Evolutionary conservation across 2,113 vertebrate species (phyloP), one percentile per base, ranked within the genome.

Genomic region (Callospermophilus lateralis): DNA sequence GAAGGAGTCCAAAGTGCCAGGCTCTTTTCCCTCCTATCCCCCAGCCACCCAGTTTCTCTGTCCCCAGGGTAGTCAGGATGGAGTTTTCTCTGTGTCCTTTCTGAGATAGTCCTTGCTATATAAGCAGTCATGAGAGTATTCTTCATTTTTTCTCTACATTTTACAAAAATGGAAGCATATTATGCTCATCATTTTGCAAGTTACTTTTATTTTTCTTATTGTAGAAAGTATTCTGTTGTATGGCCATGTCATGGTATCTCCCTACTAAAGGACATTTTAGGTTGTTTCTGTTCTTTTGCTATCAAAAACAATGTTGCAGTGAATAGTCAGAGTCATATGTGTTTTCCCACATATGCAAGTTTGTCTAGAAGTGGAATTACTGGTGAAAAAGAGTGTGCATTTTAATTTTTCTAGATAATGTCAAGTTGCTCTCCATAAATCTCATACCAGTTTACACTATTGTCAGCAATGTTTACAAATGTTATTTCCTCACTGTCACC

Each of bases 281-380:
- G 48, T 63, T 1, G 8, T 26, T 70, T n/a, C 68, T 63, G 28
- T 4, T 87, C 51, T 42, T 84, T 55, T 1, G 51, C 92, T 72
- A 2, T 45, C 39, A 45, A 19, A 32, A 16, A 30, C 48, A 30
- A 8, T 24, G 61, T 51, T 45, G 16, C 17, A 15, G 3, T 6
- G 13, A 32, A 8, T 32, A 22, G 6, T 5, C 32, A n/a, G 3
- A 22, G 58, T 61, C 67, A 0, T 0, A 3, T 4, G 4, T 15
- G 6, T 67, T 76, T 61, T 5, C 30, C 32, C 30, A 1, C 4
- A 0, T n/a, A 5, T 68, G 37, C 28, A 7, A 15, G 26, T n/a
- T 9, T 39, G 10, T 76, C 55, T 39, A 7, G 37, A 42, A 17
- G 89, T 30, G 48, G 68, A 87, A 67, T 1, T 16, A 45, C 76